phyloP scores from a whole-genome alignment of 2,888 invertebrate genomes.

The Branchinecta sandiegonensis region DNA sequence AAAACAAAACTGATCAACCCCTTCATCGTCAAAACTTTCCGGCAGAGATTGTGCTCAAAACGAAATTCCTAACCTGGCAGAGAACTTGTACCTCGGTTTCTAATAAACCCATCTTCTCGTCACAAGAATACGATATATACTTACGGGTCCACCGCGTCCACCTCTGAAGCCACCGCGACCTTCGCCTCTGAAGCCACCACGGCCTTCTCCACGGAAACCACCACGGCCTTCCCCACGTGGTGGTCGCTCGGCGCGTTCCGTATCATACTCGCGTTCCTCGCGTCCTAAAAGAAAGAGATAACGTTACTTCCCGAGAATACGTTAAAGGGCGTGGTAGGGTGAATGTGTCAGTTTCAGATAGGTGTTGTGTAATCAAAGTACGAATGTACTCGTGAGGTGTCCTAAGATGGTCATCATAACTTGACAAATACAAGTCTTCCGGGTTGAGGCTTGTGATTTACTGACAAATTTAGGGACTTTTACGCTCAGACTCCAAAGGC shows the following conservation, averaged over 20 bases:
- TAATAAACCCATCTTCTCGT: not conserved
- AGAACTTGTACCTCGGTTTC: not conserved
- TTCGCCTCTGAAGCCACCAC: constrained; percentile 40
- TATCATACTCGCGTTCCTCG: not conserved
- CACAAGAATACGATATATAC: not conserved
- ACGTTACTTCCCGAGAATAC: no score
- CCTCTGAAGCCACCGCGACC: constrained; percentile 29
- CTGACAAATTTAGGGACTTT: no score
- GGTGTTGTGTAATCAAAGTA: no score
- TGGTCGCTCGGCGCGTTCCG: constrained; percentile 26
- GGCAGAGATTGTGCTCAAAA: not conserved
- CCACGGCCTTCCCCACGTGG: constrained; percentile 20
- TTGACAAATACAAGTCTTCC: no score
- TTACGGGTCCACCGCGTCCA: constrained; percentile 4
- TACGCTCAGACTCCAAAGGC: no score
- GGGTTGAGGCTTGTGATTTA: no score
- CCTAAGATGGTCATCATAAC: no score
- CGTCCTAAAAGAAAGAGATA: no score
- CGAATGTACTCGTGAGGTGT: no score
- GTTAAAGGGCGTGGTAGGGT: no score
- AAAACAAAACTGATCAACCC: not conserved
- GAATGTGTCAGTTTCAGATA: no score
- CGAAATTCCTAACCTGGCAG: not conserved
- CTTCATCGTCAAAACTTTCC: not conserved
- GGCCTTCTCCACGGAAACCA: constrained; percentile 36